Conservation (phyloP, 1,140 invertebrate genomes). For the Drosophila funebris region DNA sequence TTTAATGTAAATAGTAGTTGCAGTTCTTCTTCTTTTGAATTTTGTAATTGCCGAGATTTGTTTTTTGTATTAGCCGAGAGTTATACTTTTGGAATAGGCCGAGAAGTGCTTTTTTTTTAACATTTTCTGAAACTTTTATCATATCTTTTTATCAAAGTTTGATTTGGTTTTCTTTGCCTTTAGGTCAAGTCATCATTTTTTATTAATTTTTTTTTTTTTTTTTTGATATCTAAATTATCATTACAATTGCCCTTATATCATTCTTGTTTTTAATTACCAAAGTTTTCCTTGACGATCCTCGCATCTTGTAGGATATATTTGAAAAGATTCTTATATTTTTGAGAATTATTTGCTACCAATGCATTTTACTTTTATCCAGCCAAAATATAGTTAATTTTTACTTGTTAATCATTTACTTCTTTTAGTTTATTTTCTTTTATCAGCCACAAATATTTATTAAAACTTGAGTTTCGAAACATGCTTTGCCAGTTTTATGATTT, state of each 20-base stretch:
- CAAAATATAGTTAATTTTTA: constrained; percentile 40
- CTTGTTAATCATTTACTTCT: constrained; percentile 21
- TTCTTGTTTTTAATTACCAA: constrained; percentile 43
- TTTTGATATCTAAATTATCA: constrained; percentile 37
- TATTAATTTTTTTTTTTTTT: constrained; percentile 1
- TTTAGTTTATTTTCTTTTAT: constrained; percentile 23
- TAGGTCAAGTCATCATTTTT: constrained; percentile 44
- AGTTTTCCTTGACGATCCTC: constrained; percentile 33
- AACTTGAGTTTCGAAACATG: constrained; percentile 69
- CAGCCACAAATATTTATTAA: constrained; percentile 61
- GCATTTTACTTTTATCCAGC: constrained; percentile 33
- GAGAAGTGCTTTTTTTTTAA: constrained; percentile 37
- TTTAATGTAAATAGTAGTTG: constrained; percentile 69
- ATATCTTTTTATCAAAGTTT: constrained; percentile 13
- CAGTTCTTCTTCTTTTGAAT: constrained; percentile 33
- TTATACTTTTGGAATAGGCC: constrained; percentile 53
- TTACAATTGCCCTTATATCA: constrained; percentile 15
- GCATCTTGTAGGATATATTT: constrained; percentile 16
- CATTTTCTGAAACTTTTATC: background rate
- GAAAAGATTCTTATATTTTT: background rate
- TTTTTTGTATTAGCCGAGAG: constrained; percentile 62
- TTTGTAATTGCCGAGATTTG: constrained; percentile 52
- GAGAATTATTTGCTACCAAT: constrained; percentile 25
- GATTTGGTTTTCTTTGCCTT: constrained; percentile 28
- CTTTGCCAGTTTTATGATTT: constrained; percentile 54